phyloP scores from a whole-genome alignment of 2,888 invertebrate species.

The Drosophila niveifrons region DNA sequence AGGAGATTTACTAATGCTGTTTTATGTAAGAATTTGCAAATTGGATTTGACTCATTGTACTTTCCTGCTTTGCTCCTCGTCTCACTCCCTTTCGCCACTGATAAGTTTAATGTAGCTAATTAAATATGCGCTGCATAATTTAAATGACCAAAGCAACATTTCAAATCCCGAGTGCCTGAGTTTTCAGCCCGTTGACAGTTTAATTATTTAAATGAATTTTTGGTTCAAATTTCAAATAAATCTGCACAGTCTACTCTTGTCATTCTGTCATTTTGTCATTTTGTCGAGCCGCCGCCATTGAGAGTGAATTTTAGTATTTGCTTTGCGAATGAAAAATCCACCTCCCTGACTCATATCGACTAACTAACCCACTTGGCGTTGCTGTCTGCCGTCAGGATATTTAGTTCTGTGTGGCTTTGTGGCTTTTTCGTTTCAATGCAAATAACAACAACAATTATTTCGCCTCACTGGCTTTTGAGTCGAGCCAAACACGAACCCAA shows the following conservation, averaged over 20 bases:
- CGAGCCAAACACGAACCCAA: neutral
- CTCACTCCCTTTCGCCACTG: neutral
- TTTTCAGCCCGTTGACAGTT: slow-evolving; percentile 33
- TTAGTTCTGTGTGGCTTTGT: slow-evolving; percentile 43
- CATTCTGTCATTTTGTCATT: slow-evolving; percentile 9
- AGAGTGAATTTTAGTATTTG: slow-evolving; percentile 32
- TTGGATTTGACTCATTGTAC: slow-evolving; percentile 19
- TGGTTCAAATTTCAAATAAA: slow-evolving; percentile 30
- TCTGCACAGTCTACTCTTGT: slow-evolving; percentile 11
- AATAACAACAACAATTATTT: slow-evolving; percentile 46
- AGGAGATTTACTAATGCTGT: slow-evolving; percentile 23
- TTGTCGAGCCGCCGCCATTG: slow-evolving; percentile 25
- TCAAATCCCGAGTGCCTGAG: neutral
- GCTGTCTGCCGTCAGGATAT: slow-evolving; percentile 6
- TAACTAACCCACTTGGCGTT: neutral
- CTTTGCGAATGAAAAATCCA: slow-evolving; percentile 19
- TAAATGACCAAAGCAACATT: slow-evolving; percentile 31
- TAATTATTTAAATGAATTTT: slow-evolving; percentile 63
- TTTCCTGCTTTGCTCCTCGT: neutral
- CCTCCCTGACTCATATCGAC: neutral
- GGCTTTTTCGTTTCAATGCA: slow-evolving; percentile 39
- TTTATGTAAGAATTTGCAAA: slow-evolving; percentile 22
- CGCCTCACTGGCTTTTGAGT: slow-evolving; percentile 20
- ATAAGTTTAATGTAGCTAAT: slow-evolving; percentile 44
- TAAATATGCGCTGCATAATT: slow-evolving; percentile 46